Percentiles rank a stretch among this genome's conserved stretches.
These are phyloP conservation scores for Tenrec ecaudatus DNA, from an alignment of 2,113 vertebrate species.

Conservation along the genomic window DNA sequence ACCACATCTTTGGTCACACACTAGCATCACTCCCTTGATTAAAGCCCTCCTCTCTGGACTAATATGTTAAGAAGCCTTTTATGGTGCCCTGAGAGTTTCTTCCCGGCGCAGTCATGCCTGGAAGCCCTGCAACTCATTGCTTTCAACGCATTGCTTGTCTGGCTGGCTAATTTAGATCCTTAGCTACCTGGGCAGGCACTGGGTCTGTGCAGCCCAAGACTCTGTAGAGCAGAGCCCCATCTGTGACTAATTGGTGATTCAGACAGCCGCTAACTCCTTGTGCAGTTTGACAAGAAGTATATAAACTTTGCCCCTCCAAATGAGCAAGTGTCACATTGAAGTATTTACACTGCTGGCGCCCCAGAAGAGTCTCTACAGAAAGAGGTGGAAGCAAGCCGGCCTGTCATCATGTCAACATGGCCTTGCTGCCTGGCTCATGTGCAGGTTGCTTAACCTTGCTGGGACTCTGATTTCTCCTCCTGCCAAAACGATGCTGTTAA, in stretches of 20 bases:
- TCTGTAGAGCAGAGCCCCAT: background rate
- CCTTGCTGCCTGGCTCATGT: background rate
- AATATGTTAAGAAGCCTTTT: background rate
- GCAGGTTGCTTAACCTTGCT: background rate
- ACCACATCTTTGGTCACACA: background rate
- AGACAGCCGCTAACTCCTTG: background rate
- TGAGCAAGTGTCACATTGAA: background rate
- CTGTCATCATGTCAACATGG: background rate
- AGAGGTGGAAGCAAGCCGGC: background rate
- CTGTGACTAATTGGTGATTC: background rate
- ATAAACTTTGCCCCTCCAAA: background rate
- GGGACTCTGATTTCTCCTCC: background rate
- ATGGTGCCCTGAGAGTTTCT: background rate
- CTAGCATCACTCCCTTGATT: background rate
- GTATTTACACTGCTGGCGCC: background rate
- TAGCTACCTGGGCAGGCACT: background rate
- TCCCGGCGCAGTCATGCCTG: rapidly evolving
- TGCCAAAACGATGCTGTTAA: background rate
- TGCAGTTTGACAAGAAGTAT: background rate
- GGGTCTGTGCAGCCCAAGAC: background rate
- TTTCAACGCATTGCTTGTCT: background rate
- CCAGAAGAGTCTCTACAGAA: background rate
- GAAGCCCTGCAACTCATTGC: background rate
- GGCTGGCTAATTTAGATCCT: background rate
- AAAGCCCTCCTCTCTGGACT: background rate